Conservation (phyloP, 2,113 vertebrate species). For the Neogale vison region DNA sequence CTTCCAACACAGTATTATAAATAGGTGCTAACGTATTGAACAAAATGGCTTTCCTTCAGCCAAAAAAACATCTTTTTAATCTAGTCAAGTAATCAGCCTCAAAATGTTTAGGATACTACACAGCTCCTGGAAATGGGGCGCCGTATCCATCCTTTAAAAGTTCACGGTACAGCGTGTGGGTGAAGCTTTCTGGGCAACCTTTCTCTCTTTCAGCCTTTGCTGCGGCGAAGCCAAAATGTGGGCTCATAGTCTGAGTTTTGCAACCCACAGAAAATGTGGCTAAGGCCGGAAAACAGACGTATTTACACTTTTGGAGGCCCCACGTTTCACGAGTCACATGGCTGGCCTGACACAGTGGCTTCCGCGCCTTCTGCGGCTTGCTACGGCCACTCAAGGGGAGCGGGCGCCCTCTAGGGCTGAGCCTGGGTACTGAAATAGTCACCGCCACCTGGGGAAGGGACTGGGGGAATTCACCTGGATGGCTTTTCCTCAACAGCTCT, state of each 20-base stretch:
- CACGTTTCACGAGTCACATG: not conserved
- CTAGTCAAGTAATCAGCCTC: not conserved
- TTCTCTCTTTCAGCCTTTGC: conserved; percentile 27
- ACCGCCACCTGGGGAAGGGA: not conserved
- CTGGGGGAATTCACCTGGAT: not conserved
- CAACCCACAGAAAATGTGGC: conserved; percentile 60
- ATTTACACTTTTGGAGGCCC: not conserved
- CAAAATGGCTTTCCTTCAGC: not conserved
- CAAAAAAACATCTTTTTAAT: not conserved
- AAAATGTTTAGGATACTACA: not conserved
- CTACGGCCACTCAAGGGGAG: not conserved
- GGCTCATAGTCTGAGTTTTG: conserved; percentile 43
- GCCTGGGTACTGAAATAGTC: not conserved
- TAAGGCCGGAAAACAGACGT: conserved; percentile 52
- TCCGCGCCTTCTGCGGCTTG: not conserved
- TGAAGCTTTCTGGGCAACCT: conserved; percentile 34
- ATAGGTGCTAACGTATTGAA: not conserved
- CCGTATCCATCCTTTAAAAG: conserved; percentile 16
- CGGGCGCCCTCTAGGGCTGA: conserved; percentile 44
- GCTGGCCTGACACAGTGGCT: not conserved
- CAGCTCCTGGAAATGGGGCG: not conserved
- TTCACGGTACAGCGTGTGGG: not conserved
- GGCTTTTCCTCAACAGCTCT: not conserved
- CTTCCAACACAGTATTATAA: not conserved
- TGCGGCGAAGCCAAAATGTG: conserved; percentile 52